phyloP scores from a whole-genome alignment of 2,888 invertebrate genomes.

The Lycophotia porphyrea region DNA sequence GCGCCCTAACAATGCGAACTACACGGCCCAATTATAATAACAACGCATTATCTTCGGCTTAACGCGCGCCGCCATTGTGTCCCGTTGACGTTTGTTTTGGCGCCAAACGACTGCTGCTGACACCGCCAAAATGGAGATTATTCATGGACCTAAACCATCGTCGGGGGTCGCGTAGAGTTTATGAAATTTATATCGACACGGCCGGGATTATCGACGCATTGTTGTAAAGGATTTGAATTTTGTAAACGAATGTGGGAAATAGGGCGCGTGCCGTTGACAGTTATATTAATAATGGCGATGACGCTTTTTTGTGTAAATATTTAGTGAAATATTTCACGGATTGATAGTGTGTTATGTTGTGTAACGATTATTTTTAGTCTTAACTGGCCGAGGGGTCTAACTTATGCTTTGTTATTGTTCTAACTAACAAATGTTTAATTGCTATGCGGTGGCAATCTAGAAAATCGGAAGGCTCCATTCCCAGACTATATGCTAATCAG shows the following conservation, averaged over 20 bases:
- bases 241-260: constrained; percentile 68
- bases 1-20: constrained; percentile 61
- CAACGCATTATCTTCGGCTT: constrained; percentile 69
- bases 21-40: constrained; percentile 67
- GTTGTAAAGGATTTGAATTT: constrained; percentile 70
- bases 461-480: background rate
- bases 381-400: background rate
- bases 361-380: background rate
- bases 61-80: constrained; percentile 68
- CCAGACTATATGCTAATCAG: no score
- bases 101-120: constrained; percentile 69
- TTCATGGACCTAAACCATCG: constrained; percentile 69
- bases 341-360: constrained; percentile 18
- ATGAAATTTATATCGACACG: constrained; percentile 72
- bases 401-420: background rate
- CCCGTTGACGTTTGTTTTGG: constrained; percentile 70
- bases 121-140: constrained; percentile 71
- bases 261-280: constrained; percentile 67
- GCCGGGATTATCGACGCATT: constrained; percentile 68
- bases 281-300: constrained; percentile 65
- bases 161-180: constrained; percentile 65
- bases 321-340: constrained; percentile 49
- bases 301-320: constrained; percentile 62
- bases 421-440: background rate
- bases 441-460: background rate